Conservation (phyloP, 1,140 invertebrate genomes). For the Muscidifurax raptorellus region DNA sequence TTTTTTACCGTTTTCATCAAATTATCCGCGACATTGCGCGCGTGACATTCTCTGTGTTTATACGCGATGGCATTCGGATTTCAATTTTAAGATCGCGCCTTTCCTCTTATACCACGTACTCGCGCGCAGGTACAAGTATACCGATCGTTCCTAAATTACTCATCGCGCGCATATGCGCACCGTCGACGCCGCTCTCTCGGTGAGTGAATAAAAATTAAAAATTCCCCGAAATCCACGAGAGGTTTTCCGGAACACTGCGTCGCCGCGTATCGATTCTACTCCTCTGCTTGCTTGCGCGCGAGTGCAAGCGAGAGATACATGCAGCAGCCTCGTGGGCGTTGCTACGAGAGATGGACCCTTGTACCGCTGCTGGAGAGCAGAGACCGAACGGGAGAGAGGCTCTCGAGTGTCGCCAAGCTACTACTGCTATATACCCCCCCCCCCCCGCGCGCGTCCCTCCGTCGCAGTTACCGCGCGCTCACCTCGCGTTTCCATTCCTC, state of each 20-base stretch:
- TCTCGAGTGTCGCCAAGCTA: slow-evolving; percentile 74
- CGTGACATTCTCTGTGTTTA: not conserved
- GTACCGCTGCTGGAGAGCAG: slow-evolving; percentile 64
- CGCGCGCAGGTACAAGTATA: too few relatives aligned
- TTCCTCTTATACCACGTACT: not conserved
- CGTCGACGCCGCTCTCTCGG: too few relatives aligned
- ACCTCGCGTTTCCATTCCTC: slow-evolving; percentile 50
- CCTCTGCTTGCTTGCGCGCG: not conserved
- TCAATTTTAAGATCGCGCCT: slow-evolving; percentile 32
- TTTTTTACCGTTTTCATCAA: slow-evolving; percentile 47
- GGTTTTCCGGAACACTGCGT: slow-evolving; percentile 73
- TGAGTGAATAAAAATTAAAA: slow-evolving; percentile 49
- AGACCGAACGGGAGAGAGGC: slow-evolving; percentile 10
- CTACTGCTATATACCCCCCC: not conserved
- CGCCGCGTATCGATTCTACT: slow-evolving; percentile 70
- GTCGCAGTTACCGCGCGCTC: slow-evolving; percentile 42
- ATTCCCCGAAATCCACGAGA: slow-evolving; percentile 61
- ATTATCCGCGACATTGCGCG: slow-evolving; percentile 48
- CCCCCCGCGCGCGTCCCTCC: slow-evolving; percentile 57
- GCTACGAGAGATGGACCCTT: slow-evolving; percentile 77
- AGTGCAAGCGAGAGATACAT: slow-evolving; percentile 49
- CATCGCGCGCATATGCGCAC: too few relatives aligned
- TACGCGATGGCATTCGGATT: not conserved
- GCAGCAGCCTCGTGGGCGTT: slow-evolving; percentile 74
- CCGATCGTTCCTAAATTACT: too few relatives aligned